Evolutionary conservation across 2,113 vertebrate genomes (phyloP).

Genomic region (Lethenteron camtschaticum): DNA sequence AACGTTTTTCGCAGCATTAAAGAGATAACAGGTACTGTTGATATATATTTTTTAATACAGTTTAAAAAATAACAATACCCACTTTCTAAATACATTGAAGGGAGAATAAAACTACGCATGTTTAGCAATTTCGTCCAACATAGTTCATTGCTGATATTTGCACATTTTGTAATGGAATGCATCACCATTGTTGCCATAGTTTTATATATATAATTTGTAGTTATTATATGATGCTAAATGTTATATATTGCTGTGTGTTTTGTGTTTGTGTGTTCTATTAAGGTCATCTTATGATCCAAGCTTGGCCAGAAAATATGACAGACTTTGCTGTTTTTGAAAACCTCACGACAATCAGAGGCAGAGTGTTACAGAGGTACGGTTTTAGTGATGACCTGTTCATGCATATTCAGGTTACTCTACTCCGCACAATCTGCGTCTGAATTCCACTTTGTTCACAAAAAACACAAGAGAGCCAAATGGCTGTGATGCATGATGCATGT

Average conservation of each 20-base stretch:
- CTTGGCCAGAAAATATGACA: constrained; percentile 93
- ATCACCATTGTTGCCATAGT: not conserved
- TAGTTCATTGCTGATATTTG: not conserved
- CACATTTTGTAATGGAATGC: not conserved
- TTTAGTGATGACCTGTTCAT: too few relatives aligned
- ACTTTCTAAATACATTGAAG: not conserved
- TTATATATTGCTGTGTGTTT: constrained; percentile 4
- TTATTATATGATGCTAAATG: not conserved
- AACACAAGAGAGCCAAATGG: too few relatives aligned
- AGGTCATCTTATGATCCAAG: constrained; percentile 92
- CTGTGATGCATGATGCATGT: too few relatives aligned
- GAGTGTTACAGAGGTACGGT: constrained; percentile 64
- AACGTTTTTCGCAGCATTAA: constrained; percentile 73
- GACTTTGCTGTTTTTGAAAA: constrained; percentile 86
- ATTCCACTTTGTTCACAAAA: too few relatives aligned
- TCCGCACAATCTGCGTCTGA: too few relatives aligned
- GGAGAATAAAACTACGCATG: not conserved
- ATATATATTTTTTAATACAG: not conserved
- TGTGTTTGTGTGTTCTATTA: constrained; percentile 10
- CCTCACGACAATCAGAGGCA: constrained; percentile 66
- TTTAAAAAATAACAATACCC: not conserved
- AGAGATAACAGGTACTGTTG: constrained; percentile 73
- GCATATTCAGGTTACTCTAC: too few relatives aligned
- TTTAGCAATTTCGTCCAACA: not conserved
- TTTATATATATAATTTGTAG: not conserved